phyloP scores from a whole-genome alignment of 2,888 invertebrate species.

The Eudemis profundana region DNA sequence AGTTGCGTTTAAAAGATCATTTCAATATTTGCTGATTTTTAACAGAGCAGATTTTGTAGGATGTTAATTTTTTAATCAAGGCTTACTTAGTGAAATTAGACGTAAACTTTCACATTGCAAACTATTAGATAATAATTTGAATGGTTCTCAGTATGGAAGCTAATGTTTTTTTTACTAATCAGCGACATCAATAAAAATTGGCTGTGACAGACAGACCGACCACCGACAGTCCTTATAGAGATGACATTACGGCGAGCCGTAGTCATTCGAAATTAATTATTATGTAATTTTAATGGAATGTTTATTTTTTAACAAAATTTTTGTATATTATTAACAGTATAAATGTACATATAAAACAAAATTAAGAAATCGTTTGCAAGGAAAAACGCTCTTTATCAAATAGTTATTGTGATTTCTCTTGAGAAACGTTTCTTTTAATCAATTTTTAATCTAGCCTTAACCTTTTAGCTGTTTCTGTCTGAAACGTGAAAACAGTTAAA shows the following conservation, averaged over 20 bases:
- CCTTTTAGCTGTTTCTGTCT: too few species aligned
- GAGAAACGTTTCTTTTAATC: too few species aligned
- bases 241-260: not conserved
- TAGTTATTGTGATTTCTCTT: not conserved
- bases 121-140: not conserved
- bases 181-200: too few species aligned
- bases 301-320: not conserved
- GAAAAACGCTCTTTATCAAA: not conserved
- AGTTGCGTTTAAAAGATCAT: too few species aligned
- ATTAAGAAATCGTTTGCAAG: not conserved
- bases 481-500: too few species aligned
- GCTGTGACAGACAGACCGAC: conserved; percentile 17
- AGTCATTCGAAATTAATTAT: not conserved
- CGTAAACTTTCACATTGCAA: too few species aligned
- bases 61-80: too few species aligned
- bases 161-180: not conserved
- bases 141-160: not conserved
- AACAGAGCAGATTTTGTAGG: too few species aligned
- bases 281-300: not conserved
- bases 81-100: too few species aligned
- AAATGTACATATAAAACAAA: not conserved
- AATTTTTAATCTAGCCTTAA: too few species aligned
- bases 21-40: too few species aligned
- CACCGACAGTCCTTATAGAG: not conserved
- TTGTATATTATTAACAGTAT: not conserved